A percentile compares a stretch with the other conserved stretches of the same genome.
Evolutionary conservation across 2,113 vertebrate genomes (phyloP).

Genomic region (Spea bombifrons): DNA sequence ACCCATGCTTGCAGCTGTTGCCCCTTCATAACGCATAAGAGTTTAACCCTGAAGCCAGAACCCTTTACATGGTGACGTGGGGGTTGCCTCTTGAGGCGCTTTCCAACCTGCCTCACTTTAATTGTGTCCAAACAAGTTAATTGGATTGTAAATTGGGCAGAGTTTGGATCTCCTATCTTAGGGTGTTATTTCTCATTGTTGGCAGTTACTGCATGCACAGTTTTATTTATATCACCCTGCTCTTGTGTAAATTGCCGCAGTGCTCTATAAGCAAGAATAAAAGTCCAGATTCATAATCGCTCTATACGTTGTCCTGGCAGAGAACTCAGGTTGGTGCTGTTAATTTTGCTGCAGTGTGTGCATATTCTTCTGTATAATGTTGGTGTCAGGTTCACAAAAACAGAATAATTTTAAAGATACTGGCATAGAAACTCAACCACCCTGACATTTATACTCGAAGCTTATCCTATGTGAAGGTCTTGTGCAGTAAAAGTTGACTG

Average conservation of each 20-base stretch:
- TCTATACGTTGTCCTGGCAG: not conserved
- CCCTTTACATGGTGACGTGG: no score
- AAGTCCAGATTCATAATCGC: not conserved
- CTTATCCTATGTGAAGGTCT: not conserved
- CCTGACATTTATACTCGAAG: not conserved
- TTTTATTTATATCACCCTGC: not conserved
- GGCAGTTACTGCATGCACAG: not conserved
- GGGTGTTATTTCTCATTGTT: not conserved
- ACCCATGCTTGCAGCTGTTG: no score
- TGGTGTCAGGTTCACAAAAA: not conserved
- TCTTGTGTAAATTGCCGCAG: not conserved
- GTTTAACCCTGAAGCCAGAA: no score
- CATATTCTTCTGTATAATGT: not conserved
- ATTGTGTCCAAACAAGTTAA: not conserved
- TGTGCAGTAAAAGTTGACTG: no score
- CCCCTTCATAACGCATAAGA: no score
- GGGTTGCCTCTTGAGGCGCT: no score
- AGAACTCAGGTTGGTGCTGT: not conserved
- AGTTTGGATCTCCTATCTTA: not conserved
- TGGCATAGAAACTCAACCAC: not conserved
- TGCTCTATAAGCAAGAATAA: not conserved
- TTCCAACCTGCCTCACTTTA: not conserved
- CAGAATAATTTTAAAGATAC: not conserved
- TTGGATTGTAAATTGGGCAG: constrained; percentile 1
- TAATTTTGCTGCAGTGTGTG: not conserved